These are phyloP conservation scores for Drosophila murphyi DNA, from an alignment of 1,140 invertebrate genomes.

Conservation along the genomic window DNA sequence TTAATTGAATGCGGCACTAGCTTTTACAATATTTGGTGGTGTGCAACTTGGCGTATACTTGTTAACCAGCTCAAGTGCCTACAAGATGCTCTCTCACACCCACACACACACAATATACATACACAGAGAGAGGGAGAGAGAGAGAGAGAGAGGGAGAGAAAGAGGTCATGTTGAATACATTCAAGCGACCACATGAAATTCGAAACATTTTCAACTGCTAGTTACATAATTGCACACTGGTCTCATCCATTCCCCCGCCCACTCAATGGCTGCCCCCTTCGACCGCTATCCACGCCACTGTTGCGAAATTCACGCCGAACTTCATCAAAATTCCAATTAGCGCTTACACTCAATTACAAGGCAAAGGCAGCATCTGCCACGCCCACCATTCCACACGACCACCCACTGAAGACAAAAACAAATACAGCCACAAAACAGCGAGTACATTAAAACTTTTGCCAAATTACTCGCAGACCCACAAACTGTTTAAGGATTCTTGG, in stretches of 20 bases:
- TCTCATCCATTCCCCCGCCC: neutral
- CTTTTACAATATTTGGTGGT: constrained; percentile 39
- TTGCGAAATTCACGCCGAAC: constrained; percentile 76
- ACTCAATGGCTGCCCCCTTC: neutral
- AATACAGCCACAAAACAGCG: constrained; percentile 68
- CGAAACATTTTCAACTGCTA: constrained; percentile 78
- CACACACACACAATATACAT: constrained; percentile 13
- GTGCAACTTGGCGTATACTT: constrained; percentile 71
- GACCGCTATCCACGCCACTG: constrained; percentile 30
- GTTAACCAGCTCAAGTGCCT: constrained; percentile 66
- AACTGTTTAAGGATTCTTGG: constrained; percentile 41
- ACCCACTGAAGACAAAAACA: constrained; percentile 62
- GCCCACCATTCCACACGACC: constrained; percentile 40
- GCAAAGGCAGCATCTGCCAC: constrained; percentile 51
- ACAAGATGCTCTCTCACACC: constrained; percentile 68
- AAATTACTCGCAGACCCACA: constrained; percentile 49
- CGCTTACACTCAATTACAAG: constrained; percentile 81
- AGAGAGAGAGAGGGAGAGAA: neutral
- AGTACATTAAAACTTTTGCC: constrained; percentile 75
- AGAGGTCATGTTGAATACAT: constrained; percentile 1
- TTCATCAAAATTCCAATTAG: constrained; percentile 82
- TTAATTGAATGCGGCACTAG: neutral
- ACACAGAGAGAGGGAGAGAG: neutral
- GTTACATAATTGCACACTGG: constrained; percentile 75
- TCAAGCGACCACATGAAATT: constrained; percentile 74